Percentiles rank a stretch among this genome's conserved stretches.
Conservation (phyloP, 2,113 vertebrate species). For the Platysteira castanea region DNA sequence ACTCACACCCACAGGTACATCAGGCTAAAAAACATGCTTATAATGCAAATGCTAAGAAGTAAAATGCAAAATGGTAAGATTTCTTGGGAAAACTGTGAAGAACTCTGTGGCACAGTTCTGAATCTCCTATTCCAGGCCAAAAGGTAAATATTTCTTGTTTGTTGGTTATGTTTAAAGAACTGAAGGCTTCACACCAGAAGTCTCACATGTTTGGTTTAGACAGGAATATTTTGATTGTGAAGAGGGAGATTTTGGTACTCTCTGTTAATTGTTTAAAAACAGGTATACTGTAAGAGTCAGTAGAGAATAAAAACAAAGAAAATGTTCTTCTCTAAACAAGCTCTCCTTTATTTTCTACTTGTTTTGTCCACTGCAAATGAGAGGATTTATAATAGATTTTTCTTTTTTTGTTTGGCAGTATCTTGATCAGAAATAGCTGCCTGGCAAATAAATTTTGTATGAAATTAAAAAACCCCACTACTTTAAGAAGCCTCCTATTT, state of each 20-base stretch:
- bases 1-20: not conserved
- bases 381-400: not conserved
- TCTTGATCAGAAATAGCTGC: not conserved
- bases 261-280: slow-evolving; percentile 1
- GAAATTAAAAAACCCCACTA: fast-evolving
- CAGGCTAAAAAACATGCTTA: not conserved
- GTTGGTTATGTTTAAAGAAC: not conserved
- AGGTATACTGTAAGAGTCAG: not conserved
- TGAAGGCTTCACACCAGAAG: not conserved
- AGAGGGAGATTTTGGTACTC: not conserved
- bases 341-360: not conserved
- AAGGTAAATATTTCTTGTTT: slow-evolving; percentile 31
- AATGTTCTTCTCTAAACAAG: not conserved
- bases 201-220: not conserved
- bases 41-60: not conserved
- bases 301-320: not conserved
- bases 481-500: not conserved
- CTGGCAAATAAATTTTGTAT: not conserved
- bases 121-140: not conserved
- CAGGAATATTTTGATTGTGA: slow-evolving; percentile 1
- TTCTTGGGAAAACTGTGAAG: not conserved
- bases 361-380: not conserved
- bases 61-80: not conserved
- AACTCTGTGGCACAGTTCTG: not conserved
- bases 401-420: not conserved